Base-by-base conservation (phyloP, 2,113 vertebrate species). In the Chamaea fasciata region DNA sequence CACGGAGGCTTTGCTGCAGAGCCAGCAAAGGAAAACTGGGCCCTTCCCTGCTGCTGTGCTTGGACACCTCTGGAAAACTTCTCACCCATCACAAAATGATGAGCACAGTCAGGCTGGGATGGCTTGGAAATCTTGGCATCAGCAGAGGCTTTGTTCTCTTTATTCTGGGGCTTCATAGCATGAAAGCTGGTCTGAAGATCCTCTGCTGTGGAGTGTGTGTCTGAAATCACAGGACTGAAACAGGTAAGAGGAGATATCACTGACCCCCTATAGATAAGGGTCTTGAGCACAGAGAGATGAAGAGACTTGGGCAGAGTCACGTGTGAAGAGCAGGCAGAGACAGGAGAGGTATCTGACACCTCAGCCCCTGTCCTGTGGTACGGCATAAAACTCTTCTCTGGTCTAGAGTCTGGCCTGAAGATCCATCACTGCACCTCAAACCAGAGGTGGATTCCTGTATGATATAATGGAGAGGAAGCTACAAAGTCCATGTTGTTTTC, bases 11-110 rank as follows among this genome's bases (percentile, higher is more conserved):
- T 92, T 92, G 89, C 94, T 77, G 24, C 1, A 2, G 65, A 92
- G 68, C 89, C 85, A 92, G 93, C 87, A 46, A 27, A 44, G 65
- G 91, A 89, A 59, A 33, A 46, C 11, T 21, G 88, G 47, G 84
- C 57, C 65, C 52, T 87, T 64, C 74, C 71, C 20, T 65, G 70
- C 64, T 50, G 78, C 75, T 8, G 76, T 13, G 57, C 52, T 42
- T 9, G 64, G 68, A 47, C 90, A 90, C 79, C 79, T 83, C 75
- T 69, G 75, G 75, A 47, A 65, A 83, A n/a, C 23, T 85, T 27
- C 71, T 89, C 4, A 2, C 27, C 59, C 31, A 1, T 37, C 23
- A 24, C 28, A 22, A 1, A 84, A 35, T 1, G 11, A 53, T 62
- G 31, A 50, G 67, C 46, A 14, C n/a, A n/a, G 75, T 20, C 47